Conservation (phyloP, 2,888 invertebrate genomes). For the Andricus quercusramuli region DNA sequence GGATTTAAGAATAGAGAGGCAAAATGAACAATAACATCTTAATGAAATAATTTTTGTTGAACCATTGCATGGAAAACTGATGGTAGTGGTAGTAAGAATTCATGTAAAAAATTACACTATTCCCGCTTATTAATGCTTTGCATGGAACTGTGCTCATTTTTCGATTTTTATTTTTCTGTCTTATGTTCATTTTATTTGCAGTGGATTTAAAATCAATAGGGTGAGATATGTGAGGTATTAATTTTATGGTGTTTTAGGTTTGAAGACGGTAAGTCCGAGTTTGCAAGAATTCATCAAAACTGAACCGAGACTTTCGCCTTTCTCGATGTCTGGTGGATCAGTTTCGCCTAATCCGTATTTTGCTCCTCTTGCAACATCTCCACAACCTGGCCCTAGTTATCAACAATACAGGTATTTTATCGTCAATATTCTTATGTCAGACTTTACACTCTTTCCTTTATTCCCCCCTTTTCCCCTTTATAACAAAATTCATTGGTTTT, state of each 20-base stretch:
- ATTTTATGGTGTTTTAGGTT: not conserved
- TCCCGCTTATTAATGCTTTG: not conserved
- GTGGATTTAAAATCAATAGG: not conserved
- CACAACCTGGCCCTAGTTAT: conserved; percentile 1
- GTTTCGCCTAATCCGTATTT: not conserved
- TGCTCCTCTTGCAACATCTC: not conserved
- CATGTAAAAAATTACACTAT: not conserved
- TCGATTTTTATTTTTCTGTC: not conserved
- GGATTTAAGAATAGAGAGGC: conserved; percentile 3
- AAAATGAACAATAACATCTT: not conserved
- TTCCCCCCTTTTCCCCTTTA: no score
- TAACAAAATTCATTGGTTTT: no score
- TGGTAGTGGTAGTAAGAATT: not conserved
- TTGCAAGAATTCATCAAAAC: not conserved
- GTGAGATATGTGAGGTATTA: not conserved
- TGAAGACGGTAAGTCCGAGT: not conserved
- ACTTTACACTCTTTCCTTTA: no score
- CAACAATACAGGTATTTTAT: not conserved
- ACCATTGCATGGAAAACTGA: not conserved
- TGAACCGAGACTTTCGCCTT: not conserved
- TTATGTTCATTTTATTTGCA: not conserved
- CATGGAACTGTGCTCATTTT: not conserved
- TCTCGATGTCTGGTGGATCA: not conserved
- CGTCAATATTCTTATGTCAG: not conserved
- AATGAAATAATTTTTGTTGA: not conserved